phyloP scores from a whole-genome alignment of 2,797 vertebrate genomes.

The Hephaestus fuliginosus region DNA sequence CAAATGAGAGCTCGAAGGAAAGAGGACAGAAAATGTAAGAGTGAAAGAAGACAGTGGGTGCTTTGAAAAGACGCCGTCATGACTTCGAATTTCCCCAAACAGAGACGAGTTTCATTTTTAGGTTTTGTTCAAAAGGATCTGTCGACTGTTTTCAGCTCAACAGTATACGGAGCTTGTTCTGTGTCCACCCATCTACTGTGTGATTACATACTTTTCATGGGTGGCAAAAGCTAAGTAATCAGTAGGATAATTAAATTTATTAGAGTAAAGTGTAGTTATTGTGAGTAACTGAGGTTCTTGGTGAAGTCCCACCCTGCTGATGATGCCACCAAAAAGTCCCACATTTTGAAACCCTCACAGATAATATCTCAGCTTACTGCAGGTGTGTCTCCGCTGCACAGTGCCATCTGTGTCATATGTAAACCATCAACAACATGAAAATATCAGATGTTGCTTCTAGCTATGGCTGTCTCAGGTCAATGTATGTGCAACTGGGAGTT shows the following conservation, averaged over 20 bases:
- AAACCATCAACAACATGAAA: conserved; percentile 16
- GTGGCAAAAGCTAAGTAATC: neutral
- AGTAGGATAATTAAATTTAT: neutral
- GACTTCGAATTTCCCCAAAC: conserved; percentile 2
- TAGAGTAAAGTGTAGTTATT: neutral
- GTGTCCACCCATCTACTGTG: neutral
- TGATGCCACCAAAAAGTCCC: no score
- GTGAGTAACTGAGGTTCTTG: neutral
- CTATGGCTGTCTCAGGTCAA: neutral
- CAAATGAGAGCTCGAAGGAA: conserved; percentile 37
- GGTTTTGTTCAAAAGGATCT: neutral
- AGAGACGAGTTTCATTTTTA: neutral
- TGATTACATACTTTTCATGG: neutral
- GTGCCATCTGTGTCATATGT: neutral
- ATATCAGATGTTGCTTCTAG: conserved; percentile 2
- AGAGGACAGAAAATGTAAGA: conserved; percentile 49
- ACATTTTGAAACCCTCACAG: neutral
- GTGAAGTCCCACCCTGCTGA: no score
- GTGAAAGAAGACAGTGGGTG: conserved; percentile 34
- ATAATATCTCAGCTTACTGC: neutral
- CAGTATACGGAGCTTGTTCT: neutral
- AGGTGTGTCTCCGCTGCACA: neutral
- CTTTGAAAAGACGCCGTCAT: neutral
- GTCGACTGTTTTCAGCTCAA: neutral
- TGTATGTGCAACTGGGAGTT: conserved; percentile 14